Conservation (phyloP, 1,140 invertebrate species). For the Stenopsyche tienmushanensis region DNA sequence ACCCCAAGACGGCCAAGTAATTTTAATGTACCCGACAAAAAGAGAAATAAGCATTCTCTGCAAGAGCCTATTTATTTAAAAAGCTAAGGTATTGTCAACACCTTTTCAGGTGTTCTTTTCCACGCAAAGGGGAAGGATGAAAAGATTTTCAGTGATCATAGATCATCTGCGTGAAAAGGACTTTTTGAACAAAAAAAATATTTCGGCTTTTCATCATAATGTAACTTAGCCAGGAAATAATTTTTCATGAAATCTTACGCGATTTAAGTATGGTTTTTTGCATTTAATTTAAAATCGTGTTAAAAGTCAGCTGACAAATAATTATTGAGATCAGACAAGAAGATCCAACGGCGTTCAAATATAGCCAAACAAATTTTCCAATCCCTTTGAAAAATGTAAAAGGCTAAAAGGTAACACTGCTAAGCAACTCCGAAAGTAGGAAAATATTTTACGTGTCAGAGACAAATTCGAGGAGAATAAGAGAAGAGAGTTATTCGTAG, state of each 20-base stretch:
- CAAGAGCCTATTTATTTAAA: conserved; percentile 21
- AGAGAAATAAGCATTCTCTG: background rate
- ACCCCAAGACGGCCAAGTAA: background rate
- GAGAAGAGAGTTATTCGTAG: background rate
- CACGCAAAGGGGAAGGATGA: conserved; percentile 13
- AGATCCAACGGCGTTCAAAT: no score
- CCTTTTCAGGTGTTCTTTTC: conserved; percentile 15
- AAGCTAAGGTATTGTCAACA: conserved; percentile 24
- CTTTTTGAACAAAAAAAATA: conserved; percentile 9
- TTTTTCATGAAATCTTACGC: no score
- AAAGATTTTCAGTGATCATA: conserved; percentile 18
- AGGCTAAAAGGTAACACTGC: no score
- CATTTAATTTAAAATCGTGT: no score
- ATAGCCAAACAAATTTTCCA: no score
- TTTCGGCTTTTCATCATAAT: background rate
- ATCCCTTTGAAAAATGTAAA: no score
- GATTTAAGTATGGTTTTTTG: no score
- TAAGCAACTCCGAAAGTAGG: no score
- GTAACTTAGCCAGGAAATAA: background rate
- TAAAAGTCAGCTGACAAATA: no score
- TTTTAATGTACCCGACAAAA: conserved; percentile 10
- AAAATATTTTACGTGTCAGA: background rate
- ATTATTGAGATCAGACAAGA: no score
- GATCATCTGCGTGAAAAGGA: conserved; percentile 18
- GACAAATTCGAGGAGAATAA: background rate